Evolutionary conservation across 2,888 invertebrate species (phyloP).

Genomic region (Idaea aversata): DNA sequence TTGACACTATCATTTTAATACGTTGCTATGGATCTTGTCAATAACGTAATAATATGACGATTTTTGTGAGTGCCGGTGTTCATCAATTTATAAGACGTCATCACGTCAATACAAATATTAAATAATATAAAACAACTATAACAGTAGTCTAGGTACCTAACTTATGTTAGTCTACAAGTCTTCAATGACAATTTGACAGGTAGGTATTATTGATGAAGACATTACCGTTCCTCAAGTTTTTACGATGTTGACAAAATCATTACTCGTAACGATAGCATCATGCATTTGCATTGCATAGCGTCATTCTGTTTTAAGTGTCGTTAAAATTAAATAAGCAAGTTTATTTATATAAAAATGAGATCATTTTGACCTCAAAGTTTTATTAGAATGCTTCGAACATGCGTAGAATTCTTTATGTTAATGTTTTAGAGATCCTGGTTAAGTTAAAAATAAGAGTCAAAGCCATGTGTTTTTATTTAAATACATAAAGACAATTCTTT

Average conservation of each 20-base stretch:
- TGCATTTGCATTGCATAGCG: neutral
- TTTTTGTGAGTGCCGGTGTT: no score
- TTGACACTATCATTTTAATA: no score
- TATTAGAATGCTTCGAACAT: neutral
- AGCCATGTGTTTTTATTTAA: no score
- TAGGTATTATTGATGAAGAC: neutral
- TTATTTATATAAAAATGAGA: neutral
- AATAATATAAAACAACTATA: no score
- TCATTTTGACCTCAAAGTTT: conserved; percentile 2
- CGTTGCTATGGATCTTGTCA: no score
- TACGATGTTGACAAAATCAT: neutral
- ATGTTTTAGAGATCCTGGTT: neutral
- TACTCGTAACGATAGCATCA: neutral
- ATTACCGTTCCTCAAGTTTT: neutral
- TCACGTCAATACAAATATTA: no score
- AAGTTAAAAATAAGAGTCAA: neutral
- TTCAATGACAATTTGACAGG: no score
- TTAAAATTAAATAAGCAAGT: neutral
- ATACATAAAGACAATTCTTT: no score
- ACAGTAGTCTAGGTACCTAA: no score
- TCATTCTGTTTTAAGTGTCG: neutral
- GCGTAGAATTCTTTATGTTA: neutral
- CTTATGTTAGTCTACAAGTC: no score
- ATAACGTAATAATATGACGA: no score
- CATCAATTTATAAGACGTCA: no score